A percentile compares a stretch with the other conserved stretches of the same genome.
Evolutionary conservation across 1,140 invertebrate genomes (phyloP).

Genomic region (Nixonia krombeini): DNA sequence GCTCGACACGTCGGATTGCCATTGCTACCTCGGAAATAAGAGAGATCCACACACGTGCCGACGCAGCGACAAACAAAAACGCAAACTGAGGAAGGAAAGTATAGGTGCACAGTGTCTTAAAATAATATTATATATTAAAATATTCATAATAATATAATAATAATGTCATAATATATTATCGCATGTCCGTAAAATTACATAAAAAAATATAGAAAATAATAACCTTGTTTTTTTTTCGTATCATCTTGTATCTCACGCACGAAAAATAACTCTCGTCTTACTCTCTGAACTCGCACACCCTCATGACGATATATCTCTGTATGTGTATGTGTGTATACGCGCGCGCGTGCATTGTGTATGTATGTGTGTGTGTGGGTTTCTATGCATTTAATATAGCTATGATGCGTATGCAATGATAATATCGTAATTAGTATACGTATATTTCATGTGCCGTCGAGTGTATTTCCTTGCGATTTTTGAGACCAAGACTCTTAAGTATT

Average conservation of each 20-base stretch:
- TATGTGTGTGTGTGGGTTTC: too few relatives aligned
- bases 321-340: too few relatives aligned
- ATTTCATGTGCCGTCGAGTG: conserved; percentile 44
- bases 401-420: conserved; percentile 32
- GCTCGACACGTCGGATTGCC: too few relatives aligned
- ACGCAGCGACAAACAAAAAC: conserved; percentile 54
- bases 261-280: conserved; percentile 43
- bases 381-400: conserved; percentile 37
- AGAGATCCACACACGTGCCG: conserved; percentile 45
- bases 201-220: conserved; percentile 73
- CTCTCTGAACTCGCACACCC: conserved; percentile 39
- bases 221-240: conserved; percentile 58
- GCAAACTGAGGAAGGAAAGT: conserved; percentile 53
- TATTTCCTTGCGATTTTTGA: conserved; percentile 39
- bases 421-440: conserved; percentile 16
- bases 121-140: conserved; percentile 72
- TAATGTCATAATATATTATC: conserved; percentile 68
- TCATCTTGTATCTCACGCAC: conserved; percentile 34
- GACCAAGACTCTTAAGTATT: conserved; percentile 48
- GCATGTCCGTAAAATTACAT: conserved; percentile 70
- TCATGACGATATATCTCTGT: conserved; percentile 45
- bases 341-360: too few relatives aligned
- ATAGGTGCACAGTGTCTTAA: conserved; percentile 63
- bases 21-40: conserved; percentile 22
- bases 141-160: conserved; percentile 66